Conservation (phyloP, 2,888 invertebrate genomes). For the Drosophila subquinaria region DNA sequence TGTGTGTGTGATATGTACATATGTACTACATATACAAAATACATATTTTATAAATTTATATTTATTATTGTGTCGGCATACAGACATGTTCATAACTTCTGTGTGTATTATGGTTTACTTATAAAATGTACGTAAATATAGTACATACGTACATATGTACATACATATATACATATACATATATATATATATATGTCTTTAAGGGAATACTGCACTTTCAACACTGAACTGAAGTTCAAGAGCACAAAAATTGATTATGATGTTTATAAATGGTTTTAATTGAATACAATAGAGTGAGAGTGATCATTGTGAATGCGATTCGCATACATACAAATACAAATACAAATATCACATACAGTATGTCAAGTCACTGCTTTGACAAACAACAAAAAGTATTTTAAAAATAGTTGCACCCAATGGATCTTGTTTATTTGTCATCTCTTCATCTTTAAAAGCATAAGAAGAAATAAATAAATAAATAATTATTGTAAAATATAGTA, state of each 20-base stretch:
- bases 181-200: constrained; percentile 7
- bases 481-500: no score
- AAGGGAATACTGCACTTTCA: constrained; percentile 61
- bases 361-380: not conserved
- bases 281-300: constrained; percentile 75
- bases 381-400: not conserved
- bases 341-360: not conserved
- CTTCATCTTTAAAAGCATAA: not conserved
- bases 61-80: not conserved
- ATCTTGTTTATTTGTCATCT: not conserved
- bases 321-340: not conserved
- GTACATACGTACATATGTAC: not conserved
- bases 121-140: not conserved
- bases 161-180: not conserved
- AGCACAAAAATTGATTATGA: constrained; percentile 73
- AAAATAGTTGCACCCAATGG: not conserved
- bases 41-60: not conserved
- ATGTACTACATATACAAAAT: not conserved
- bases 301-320: constrained; percentile 43
- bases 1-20: not conserved
- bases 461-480: not conserved
- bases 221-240: constrained; percentile 73
- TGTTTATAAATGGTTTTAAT: constrained; percentile 78
- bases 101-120: not conserved
- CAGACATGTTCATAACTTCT: not conserved